Base-by-base conservation (phyloP, 2,113 vertebrate species). In the Hydrochoerus hydrochaeris region DNA sequence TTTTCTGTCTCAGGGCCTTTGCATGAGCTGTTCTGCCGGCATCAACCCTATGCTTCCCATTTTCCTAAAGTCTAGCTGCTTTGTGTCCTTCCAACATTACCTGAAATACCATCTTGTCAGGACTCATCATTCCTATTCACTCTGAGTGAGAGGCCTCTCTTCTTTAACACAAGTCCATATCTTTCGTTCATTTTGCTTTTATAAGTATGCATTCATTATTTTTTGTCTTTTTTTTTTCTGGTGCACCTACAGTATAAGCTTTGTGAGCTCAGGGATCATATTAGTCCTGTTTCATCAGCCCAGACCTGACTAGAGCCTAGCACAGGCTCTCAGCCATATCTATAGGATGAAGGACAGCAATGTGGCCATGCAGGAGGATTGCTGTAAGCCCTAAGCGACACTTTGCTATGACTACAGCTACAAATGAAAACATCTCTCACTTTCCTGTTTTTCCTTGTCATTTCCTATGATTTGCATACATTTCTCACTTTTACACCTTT, bases 171-270 rank as follows among this genome's bases (percentile, higher is more conserved):
- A 67, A 44, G 44, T 58, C 24, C 78, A 12, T 22, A 16, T 84
- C 41, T 71, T 85, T 80, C 41, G 69, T 58, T 95, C 73, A 85
- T 44, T 88, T 38, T 8, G 44, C 52, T 95, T 95, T 62, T 86
- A 44, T 54, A n/a, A 77, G 26, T 75, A 7, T 20, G 1, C 52
- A 35, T 35, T 88, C 57, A 38, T 85, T 57, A 8, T 26, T 95
- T 28, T 78, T 28, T 49, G 0, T 86, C 30, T 85, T 85, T 82
- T 82, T 32, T n/a, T 96, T 86, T 96, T 28, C 35, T 46, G 49
- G 10, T 52, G 49, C 44, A 52, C 8, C 46, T 75, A 46, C 82
- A 67, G 28, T 73, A 8, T 73, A 57, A 84, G 35, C 3, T 58
- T 35, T 19, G 3, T 13, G 67, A 78, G 26, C 35, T 89, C n/a